Conservation (phyloP, 2,797 vertebrate species). For the Oceanodroma leucorhoa region DNA sequence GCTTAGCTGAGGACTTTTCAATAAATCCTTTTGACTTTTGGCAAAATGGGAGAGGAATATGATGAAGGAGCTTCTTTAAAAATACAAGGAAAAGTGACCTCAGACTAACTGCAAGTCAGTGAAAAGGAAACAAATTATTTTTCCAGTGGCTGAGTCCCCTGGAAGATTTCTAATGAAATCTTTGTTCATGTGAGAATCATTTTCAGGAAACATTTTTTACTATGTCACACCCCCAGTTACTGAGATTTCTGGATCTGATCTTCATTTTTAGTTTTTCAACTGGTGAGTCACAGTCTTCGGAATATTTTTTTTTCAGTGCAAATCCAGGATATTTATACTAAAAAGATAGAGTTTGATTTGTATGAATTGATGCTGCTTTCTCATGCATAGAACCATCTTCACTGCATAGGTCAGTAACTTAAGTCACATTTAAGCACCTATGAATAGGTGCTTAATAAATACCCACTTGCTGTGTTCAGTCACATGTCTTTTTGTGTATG, state of each 20-base stretch:
- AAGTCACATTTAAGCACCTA: background rate
- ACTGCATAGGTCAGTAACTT: background rate
- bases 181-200: background rate
- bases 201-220: background rate
- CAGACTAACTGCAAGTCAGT: background rate
- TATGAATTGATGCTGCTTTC: background rate
- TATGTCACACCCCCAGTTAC: background rate
- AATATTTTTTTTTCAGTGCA: background rate
- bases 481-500: background rate
- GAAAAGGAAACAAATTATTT: constrained; percentile 11
- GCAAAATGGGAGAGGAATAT: background rate
- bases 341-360: background rate
- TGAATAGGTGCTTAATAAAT: background rate
- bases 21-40: constrained; percentile 13
- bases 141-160: background rate
- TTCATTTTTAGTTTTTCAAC: background rate
- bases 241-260: background rate
- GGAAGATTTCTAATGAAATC: background rate
- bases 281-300: background rate
- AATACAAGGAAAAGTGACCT: background rate
- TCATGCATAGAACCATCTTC: background rate
- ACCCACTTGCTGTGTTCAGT: background rate
- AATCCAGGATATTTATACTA: background rate
- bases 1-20: background rate
- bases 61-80: background rate